Conservation (phyloP, 2,113 vertebrate species). For the Mugil cephalus region DNA sequence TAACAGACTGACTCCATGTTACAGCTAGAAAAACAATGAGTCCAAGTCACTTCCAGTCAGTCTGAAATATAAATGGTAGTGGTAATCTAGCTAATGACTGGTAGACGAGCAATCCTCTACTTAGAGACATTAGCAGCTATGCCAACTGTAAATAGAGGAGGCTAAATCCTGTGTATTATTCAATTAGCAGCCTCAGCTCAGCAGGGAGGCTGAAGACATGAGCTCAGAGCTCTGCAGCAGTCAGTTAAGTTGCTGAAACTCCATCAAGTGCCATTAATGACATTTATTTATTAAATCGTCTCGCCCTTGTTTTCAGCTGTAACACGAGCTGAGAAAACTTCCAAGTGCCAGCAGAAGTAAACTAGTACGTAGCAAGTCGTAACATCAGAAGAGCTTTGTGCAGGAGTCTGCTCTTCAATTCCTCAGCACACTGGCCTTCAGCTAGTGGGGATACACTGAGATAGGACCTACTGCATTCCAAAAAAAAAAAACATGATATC, state of each 20-base stretch:
- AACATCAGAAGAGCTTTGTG: background rate
- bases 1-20: conserved; percentile 8
- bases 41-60: conserved; percentile 41
- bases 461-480: too few relatives aligned
- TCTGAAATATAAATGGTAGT: conserved; percentile 49
- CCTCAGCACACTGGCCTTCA: conserved; percentile 22
- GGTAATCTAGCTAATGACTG: conserved; percentile 58
- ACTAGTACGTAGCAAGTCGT: too few relatives aligned
- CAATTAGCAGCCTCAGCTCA: conserved; percentile 62
- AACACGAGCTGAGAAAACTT: background rate
- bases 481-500: too few relatives aligned
- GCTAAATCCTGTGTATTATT: conserved; percentile 70
- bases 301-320: background rate
- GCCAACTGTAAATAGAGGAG: conserved; percentile 71
- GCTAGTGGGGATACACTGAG: too few relatives aligned
- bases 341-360: conserved; percentile 3
- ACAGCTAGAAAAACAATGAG: conserved; percentile 24
- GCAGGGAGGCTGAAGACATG: conserved; percentile 57
- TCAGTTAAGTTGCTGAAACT: conserved; percentile 27
- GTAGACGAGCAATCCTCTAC: conserved; percentile 47
- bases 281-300: conserved; percentile 5
- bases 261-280: background rate
- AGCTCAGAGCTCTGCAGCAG: conserved; percentile 39
- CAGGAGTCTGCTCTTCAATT: background rate
- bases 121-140: conserved; percentile 55